These are phyloP conservation scores for Phalera bucephala DNA, from an alignment of 2,888 invertebrate genomes.

Conservation along the genomic window DNA sequence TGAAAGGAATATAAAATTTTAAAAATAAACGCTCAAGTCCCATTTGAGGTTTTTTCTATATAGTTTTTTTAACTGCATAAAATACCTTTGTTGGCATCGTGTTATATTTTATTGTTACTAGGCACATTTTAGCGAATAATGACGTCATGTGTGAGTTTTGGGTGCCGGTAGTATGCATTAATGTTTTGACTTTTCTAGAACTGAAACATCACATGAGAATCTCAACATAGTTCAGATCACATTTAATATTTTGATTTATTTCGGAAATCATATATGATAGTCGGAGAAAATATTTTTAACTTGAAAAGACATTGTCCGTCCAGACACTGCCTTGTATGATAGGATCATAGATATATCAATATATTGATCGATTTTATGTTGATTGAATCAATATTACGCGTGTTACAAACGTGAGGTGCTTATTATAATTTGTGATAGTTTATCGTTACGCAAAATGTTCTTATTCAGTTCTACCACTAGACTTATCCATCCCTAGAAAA, in stretches of 20 bases:
- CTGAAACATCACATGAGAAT: conserved; percentile 26
- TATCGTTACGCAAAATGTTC: background rate
- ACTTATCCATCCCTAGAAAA: too few species aligned
- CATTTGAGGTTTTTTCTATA: too few species aligned
- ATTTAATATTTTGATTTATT: conserved; percentile 2
- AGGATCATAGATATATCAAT: conserved; percentile 3
- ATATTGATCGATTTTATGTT: conserved; percentile 3
- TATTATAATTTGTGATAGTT: conserved; percentile 3
- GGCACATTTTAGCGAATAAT: conserved; percentile 3
- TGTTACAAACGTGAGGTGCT: conserved; percentile 1
- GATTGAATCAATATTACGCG: background rate
- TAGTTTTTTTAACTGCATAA: too few species aligned
- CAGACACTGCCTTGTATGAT: conserved; percentile 33
- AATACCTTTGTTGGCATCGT: too few species aligned
- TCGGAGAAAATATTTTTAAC: too few species aligned
- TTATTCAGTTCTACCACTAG: background rate
- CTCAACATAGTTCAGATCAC: conserved; percentile 13
- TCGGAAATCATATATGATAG: too few species aligned
- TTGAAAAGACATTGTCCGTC: conserved; percentile 34
- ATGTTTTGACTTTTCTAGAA: conserved; percentile 1
- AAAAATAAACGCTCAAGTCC: too few species aligned
- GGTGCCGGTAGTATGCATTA: too few species aligned
- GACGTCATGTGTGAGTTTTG: too few species aligned
- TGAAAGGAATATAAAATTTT: too few species aligned
- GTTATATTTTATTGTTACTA: too few species aligned